Base-by-base conservation (phyloP, 2,113 vertebrate species). In the Phyllopteryx taeniolatus region DNA sequence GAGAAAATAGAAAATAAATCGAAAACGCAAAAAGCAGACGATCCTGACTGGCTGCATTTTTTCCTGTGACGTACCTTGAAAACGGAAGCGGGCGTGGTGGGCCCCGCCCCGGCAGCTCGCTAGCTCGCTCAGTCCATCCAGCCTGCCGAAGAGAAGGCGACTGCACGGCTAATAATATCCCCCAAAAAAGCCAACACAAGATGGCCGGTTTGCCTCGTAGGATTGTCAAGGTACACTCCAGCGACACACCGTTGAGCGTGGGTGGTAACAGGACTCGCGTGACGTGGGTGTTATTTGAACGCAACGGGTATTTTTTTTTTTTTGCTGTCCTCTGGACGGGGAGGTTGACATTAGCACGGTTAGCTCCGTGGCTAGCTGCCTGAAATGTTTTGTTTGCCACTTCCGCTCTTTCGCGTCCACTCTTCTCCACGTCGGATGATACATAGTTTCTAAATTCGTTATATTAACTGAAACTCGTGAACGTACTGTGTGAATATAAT, bases 161-260 rank as follows among this genome's bases (percentile, higher is more conserved):
- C 91, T 85, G 85, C 70, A 81, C 89, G 90, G 92, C 89, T 92
- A 88, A 92, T 90, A 92, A 91, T 88, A 89, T 90, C 8, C 2
- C 2, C 11, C 20, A 8, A 17, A 94, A 92, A 77, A 90, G 86
- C 86, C 83, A 86, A 94, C 93, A 94, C 94, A 95, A 96, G 92
- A 98, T 97, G 96, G 94, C 95, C 83, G 95, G 95, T 92, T 92
- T 98, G 91, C 95, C 96, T 91, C 94, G 94, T 90, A 96, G 96
- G 93, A 98, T 98, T 87, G 91, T 96, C 86, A 97, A 96, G 95
- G 96, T 96, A 95, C 86, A 65, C 27, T 72, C 31, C 27, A 35
- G 8, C 59, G 15, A 35, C 31, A 35, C 31, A 5, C 31, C 31
- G 31, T 61, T 61, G 14, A 61, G 35, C 59, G 31, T 61, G 31